These are phyloP conservation scores for Coilia nasus DNA, from an alignment of 2,797 vertebrate species.

Conservation along the genomic window DNA sequence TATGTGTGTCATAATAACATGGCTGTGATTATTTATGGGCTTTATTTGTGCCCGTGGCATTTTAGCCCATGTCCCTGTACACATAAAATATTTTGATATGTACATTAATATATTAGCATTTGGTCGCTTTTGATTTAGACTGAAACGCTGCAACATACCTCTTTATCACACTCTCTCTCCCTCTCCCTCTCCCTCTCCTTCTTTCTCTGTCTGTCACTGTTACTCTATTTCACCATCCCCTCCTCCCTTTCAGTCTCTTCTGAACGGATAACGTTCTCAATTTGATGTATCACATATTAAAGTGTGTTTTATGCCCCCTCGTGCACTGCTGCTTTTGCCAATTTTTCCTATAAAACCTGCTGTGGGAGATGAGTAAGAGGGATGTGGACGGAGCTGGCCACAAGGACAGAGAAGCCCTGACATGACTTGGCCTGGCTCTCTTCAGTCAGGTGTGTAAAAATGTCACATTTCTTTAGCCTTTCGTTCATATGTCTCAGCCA, in stretches of 20 bases:
- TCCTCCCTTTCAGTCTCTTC: not conserved
- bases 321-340: slow-evolving; percentile 10
- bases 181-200: not conserved
- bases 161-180: slow-evolving; percentile 24
- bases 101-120: not conserved
- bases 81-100: slow-evolving; percentile 6
- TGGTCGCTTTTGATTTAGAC: not conserved
- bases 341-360: not conserved
- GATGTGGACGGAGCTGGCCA: no score
- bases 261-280: not conserved
- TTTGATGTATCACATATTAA: slow-evolving; percentile 19
- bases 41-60: not conserved
- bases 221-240: not conserved
- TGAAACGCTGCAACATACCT: not conserved
- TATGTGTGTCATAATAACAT: not conserved
- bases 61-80: not conserved
- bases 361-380: no score
- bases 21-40: not conserved
- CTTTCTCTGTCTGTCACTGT: slow-evolving; percentile 9
- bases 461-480: no score
- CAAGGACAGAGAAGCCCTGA: no score
- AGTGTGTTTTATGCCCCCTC: slow-evolving; percentile 5
- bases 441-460: no score
- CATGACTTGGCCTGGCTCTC: no score
- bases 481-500: no score